Conservation (phyloP, 2,113 vertebrate species). For the Dendrocopos noguchii region DNA sequence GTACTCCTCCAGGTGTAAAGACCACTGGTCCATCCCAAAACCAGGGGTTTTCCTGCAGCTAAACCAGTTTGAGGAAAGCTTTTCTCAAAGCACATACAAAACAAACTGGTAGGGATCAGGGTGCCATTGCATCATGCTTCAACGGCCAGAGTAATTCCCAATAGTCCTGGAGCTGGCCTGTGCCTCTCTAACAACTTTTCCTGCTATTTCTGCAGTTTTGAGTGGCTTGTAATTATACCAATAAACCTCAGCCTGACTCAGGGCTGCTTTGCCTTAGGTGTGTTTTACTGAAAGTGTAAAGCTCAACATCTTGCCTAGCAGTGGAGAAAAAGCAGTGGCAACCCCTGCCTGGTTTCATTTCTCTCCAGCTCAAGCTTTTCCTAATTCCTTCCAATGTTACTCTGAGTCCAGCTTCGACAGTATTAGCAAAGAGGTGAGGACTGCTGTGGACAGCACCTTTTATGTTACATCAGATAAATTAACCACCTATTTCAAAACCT, state of each 20-base stretch:
- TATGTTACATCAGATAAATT: constrained; percentile 47
- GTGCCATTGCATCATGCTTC: background rate
- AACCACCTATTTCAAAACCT: constrained; percentile 37
- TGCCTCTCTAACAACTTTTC: background rate
- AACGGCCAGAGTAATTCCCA: background rate
- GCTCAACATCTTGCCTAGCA: background rate
- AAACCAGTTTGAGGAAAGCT: background rate
- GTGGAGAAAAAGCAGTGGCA: background rate
- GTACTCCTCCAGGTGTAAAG: background rate
- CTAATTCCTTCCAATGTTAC: constrained; percentile 10
- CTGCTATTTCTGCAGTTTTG: background rate
- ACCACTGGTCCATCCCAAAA: background rate
- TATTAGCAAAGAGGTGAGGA: background rate
- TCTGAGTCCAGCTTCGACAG: background rate
- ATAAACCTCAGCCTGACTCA: background rate
- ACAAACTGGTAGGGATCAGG: background rate
- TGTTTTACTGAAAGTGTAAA: background rate
- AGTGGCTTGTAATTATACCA: background rate
- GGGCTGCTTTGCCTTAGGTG: background rate
- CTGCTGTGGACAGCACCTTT: constrained; percentile 13
- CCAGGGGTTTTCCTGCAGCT: background rate
- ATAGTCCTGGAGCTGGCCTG: background rate
- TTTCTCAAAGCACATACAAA: background rate
- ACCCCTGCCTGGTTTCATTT: background rate
- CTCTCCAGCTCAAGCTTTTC: background rate